A percentile compares a stretch with the other conserved stretches of the same genome.
Evolutionary conservation across 2,888 invertebrate species (phyloP).

Genomic region (Cylloceria caligata): DNA sequence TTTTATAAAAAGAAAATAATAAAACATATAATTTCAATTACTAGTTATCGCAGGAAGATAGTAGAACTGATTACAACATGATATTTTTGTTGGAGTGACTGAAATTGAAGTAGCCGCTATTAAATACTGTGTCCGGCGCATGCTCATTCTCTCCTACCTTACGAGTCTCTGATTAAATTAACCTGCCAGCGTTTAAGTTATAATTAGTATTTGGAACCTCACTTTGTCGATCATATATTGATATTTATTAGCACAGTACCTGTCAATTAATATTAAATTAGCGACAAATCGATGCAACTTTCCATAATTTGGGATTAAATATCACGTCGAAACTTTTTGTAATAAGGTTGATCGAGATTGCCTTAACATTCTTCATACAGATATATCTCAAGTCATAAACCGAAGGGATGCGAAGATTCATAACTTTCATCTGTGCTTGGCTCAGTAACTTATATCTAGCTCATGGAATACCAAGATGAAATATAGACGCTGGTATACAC

Average conservation of each 20-base stretch:
- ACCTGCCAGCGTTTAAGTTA: neutral
- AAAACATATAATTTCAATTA: too few species aligned
- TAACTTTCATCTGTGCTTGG: constrained; percentile 76
- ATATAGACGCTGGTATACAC: constrained; percentile 32
- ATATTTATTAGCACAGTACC: neutral
- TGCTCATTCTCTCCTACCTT: too few species aligned
- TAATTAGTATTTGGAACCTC: neutral
- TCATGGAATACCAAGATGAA: constrained; percentile 45
- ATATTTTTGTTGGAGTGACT: too few species aligned
- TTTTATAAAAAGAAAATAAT: too few species aligned
- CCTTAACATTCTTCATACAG: constrained; percentile 31
- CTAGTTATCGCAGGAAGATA: too few species aligned
- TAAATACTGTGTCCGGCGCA: too few species aligned
- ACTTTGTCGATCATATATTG: too few species aligned
- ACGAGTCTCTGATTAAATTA: too few species aligned
- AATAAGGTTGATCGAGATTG: constrained; percentile 15
- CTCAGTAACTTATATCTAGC: constrained; percentile 73
- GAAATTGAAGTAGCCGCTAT: too few species aligned
- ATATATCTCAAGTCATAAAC: constrained; percentile 51
- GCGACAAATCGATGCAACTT: neutral
- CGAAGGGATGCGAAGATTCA: constrained; percentile 55
- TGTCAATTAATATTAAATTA: neutral
- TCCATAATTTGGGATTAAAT: neutral
- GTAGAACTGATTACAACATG: too few species aligned
- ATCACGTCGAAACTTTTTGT: neutral